These are phyloP conservation scores for Anthonomus grandis DNA, from an alignment of 1,140 invertebrate genomes.

Conservation along the genomic window DNA sequence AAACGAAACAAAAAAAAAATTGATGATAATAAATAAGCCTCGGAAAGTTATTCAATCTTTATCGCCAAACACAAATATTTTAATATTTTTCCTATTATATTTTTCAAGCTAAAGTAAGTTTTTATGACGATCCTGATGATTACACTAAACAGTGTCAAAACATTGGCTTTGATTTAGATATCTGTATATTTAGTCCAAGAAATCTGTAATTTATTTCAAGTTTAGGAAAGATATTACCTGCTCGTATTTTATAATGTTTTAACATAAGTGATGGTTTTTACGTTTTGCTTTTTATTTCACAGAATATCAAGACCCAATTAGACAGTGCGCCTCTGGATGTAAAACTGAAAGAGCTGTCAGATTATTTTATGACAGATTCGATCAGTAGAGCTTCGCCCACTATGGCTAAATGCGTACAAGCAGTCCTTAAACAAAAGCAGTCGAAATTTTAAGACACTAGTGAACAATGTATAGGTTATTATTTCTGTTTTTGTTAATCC, in stretches of 20 bases:
- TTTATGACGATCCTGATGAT: too few relatives aligned
- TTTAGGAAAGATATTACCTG: too few relatives aligned
- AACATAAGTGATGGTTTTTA: background rate
- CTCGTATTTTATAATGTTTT: background rate
- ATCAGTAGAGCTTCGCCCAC: slow-evolving; percentile 95
- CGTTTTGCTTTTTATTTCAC: slow-evolving; percentile 25
- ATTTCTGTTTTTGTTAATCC: background rate
- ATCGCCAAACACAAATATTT: too few relatives aligned
- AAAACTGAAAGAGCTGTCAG: slow-evolving; percentile 76
- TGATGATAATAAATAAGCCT: too few relatives aligned
- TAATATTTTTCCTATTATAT: too few relatives aligned
- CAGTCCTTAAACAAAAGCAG: slow-evolving; percentile 74
- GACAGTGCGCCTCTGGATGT: slow-evolving; percentile 67
- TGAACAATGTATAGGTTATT: background rate
- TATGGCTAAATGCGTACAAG: slow-evolving; percentile 97
- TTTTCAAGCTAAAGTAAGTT: too few relatives aligned
- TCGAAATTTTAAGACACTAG: slow-evolving; percentile 53
- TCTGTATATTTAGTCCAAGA: too few relatives aligned
- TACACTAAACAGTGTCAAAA: too few relatives aligned
- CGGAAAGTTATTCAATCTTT: too few relatives aligned
- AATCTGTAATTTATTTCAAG: too few relatives aligned
- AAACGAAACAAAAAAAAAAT: too few relatives aligned
- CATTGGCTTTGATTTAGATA: too few relatives aligned
- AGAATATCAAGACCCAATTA: slow-evolving; percentile 46
- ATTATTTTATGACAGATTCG: slow-evolving; percentile 98